phyloP scores from a whole-genome alignment of 2,888 invertebrate species.

The Temnothorax ravouxi region DNA sequence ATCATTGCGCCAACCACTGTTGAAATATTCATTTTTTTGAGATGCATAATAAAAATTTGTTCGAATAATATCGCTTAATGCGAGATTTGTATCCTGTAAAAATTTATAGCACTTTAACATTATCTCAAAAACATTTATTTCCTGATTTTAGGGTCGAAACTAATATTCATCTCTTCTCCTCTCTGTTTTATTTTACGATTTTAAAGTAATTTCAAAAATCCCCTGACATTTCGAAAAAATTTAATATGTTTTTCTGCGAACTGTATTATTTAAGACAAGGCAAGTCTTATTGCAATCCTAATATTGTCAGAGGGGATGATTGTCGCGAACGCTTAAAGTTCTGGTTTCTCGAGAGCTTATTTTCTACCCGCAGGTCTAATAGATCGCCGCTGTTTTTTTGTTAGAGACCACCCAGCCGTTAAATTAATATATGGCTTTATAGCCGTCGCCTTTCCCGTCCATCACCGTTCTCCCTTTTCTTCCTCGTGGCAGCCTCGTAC shows the following conservation, averaged over 20 bases:
- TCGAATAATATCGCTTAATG: not conserved
- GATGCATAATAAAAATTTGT: not conserved
- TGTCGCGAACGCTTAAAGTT: conserved; percentile 11
- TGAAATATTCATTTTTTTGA: conserved; percentile 14
- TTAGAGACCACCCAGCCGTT: conserved; percentile 20
- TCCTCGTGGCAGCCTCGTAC: not conserved
- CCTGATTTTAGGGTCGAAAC: not conserved
- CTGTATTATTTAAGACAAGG: not conserved
- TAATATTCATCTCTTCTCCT: not conserved
- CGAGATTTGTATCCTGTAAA: not conserved
- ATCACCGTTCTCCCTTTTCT: conserved; percentile 10
- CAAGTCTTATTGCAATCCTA: not conserved
- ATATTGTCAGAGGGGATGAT: not conserved
- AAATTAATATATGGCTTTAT: conserved; percentile 57
- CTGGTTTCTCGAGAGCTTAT: conserved; percentile 22
- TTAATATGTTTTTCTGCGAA: not conserved
- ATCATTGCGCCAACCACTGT: not conserved
- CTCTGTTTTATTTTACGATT: not conserved
- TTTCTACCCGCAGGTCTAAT: conserved; percentile 11
- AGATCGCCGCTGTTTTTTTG: conserved; percentile 14
- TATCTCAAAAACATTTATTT: not conserved
- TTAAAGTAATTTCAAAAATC: not conserved
- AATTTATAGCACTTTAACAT: not conserved
- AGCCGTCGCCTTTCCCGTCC: not conserved
- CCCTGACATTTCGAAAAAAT: not conserved